Conservation (phyloP, 2,888 invertebrate genomes). For the Mythimna lalbum region DNA sequence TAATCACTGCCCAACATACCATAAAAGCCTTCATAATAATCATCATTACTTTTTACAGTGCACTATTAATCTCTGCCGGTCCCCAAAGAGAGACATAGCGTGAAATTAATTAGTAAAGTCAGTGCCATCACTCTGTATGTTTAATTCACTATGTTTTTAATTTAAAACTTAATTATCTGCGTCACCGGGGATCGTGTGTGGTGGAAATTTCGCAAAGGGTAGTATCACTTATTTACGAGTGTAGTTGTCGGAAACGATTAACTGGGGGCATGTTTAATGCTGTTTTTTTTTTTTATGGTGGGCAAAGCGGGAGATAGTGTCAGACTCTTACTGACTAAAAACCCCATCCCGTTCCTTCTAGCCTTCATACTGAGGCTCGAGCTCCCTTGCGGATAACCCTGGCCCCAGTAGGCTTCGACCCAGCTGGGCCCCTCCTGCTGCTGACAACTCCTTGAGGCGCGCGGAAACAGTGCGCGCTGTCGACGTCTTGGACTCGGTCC, state of each 20-base stretch:
- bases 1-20: background rate
- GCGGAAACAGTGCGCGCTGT: too few species aligned
- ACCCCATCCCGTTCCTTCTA: too few species aligned
- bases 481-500: too few species aligned
- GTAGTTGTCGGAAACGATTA: conserved; percentile 34
- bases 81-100: conserved; percentile 28
- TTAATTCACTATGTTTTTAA: conserved; percentile 70
- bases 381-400: too few species aligned
- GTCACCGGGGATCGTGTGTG: conserved; percentile 37
- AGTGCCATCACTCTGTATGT: conserved; percentile 39
- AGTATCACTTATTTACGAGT: conserved; percentile 41
- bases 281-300: too few species aligned
- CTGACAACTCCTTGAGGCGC: too few species aligned
- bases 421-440: too few species aligned
- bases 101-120: conserved; percentile 58
- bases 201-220: conserved; percentile 39
- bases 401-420: too few species aligned
- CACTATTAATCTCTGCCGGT: conserved; percentile 53
- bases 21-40: conserved; percentile 24
- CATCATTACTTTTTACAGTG: conserved; percentile 34
- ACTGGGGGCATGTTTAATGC: conserved; percentile 4
- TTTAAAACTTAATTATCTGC: conserved; percentile 67
- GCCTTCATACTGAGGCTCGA: too few species aligned
- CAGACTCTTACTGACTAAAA: too few species aligned
- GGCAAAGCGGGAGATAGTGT: too few species aligned